Base-by-base conservation (phyloP, 2,888 invertebrate genomes). In the Limnephilus lunatus region DNA sequence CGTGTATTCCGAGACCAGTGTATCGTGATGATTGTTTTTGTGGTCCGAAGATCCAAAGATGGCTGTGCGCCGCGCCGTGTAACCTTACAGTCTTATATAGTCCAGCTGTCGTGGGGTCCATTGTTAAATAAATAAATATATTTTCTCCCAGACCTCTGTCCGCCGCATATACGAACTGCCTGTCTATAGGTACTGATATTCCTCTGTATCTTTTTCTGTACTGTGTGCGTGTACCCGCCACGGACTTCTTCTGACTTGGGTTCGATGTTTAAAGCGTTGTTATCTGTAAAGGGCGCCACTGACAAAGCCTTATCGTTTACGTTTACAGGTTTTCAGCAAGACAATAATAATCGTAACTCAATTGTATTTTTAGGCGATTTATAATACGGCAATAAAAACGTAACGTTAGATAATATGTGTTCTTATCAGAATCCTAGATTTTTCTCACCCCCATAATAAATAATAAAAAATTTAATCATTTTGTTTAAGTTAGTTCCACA, bases 61-160 rank as follows among this genome's bases (percentile, higher is more conserved):
- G 83, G 35, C 83, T 35, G 31, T 35, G 83, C 35, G 15, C 35
- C 31, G 35, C n/a, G 35, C 15, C n/a, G 32, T 32, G 35, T 25
- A 83, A 19, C 32, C 11, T 19, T 32, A 83, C 32, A 35, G 30
- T 31, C 32, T 7, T 83, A 25, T 83, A 11, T 32, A 32, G 25
- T 83, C 15, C 31, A 25, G 35, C 25, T 83, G 32, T 35, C 35
- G 35, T 19, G 83, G 25, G 83, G 35, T 32, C 30, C 82, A 82
- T 82, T 82, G 82, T 82, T 82, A 35, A 25, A 83, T 83, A 35
- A 35, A 35, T 83, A 82, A 82, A 31, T 32, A 82, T 32, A 82
- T 32, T 82, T 82, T 12, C 32, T 82, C 19, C 68, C 68, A 68
- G 68, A n/a, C 68, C 68, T n/a, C 25, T 68, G 68, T 68, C 68